A percentile compares a stretch with the other conserved stretches of the same genome.
These are phyloP conservation scores for Pavo muticus DNA, from an alignment of 2,113 vertebrate genomes.

Conservation along the genomic window DNA sequence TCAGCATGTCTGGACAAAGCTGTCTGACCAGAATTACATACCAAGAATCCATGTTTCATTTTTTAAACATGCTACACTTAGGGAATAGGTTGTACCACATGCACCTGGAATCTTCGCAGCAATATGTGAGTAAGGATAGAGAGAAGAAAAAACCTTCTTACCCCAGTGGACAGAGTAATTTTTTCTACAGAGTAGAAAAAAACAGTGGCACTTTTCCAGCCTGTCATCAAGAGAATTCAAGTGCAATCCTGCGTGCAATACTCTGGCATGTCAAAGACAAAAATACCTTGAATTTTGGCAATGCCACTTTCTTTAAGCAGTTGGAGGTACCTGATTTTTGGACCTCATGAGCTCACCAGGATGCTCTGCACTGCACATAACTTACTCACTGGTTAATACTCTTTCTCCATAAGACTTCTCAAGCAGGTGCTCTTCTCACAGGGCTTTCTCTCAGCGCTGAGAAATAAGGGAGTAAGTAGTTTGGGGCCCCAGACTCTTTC, in stretches of 20 bases:
- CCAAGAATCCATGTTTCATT: background rate
- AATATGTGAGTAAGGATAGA: background rate
- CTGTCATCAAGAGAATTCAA: background rate
- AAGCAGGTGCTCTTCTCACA: background rate
- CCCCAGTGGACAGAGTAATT: background rate
- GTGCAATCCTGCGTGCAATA: background rate
- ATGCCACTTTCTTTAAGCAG: background rate
- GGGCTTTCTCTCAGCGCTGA: background rate
- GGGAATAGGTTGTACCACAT: background rate
- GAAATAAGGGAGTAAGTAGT: background rate
- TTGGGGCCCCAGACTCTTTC: background rate
- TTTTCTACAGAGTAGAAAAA: background rate
- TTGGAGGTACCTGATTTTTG: background rate
- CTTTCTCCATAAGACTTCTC: background rate
- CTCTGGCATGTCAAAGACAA: background rate
- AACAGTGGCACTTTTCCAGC: background rate
- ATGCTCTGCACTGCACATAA: background rate
- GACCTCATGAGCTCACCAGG: background rate
- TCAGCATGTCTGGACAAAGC: constrained; percentile 14
- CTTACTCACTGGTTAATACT: background rate
- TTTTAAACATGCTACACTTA: background rate
- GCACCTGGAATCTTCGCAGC: background rate
- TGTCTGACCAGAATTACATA: background rate
- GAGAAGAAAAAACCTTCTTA: background rate
- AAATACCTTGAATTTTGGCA: background rate